These are phyloP conservation scores for Chrysotoxum bicinctum DNA, from an alignment of 2,888 invertebrate genomes.

Conservation along the genomic window DNA sequence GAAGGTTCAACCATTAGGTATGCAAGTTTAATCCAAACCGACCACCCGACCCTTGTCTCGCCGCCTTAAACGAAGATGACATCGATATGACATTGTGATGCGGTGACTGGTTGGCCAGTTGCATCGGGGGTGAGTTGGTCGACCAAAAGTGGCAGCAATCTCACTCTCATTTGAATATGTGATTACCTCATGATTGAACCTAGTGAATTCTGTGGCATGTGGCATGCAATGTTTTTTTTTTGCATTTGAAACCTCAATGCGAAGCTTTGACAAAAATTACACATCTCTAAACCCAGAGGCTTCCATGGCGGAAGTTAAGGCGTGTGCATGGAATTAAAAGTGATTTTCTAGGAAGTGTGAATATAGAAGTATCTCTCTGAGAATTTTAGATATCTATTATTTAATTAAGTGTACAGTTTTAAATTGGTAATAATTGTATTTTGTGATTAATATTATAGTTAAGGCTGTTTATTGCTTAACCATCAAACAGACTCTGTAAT, in stretches of 20 bases:
- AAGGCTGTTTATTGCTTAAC: neutral
- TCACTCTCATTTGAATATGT: slow-evolving; percentile 62
- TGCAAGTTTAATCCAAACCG: neutral
- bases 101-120: neutral
- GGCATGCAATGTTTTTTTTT: slow-evolving; percentile 41
- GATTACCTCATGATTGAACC: slow-evolving; percentile 51
- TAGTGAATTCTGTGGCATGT: slow-evolving; percentile 48
- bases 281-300: slow-evolving; percentile 26
- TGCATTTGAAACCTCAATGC: neutral
- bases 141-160: slow-evolving; percentile 13
- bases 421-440: slow-evolving; percentile 41
- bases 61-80: slow-evolving; percentile 34
- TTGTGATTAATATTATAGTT: slow-evolving; percentile 22
- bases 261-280: slow-evolving; percentile 20
- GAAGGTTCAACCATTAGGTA: slow-evolving; percentile 63
- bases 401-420: slow-evolving; percentile 49
- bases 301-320: slow-evolving; percentile 65
- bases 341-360: slow-evolving; percentile 64
- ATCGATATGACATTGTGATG: slow-evolving; percentile 52
- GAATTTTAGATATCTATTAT: slow-evolving; percentile 16
- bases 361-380: neutral
- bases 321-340: slow-evolving; percentile 64
- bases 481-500: neutral
- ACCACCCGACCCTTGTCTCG: neutral
- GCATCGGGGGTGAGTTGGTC: neutral